phyloP scores from a whole-genome alignment of 2,113 vertebrate species.

The Lynx canadensis region DNA sequence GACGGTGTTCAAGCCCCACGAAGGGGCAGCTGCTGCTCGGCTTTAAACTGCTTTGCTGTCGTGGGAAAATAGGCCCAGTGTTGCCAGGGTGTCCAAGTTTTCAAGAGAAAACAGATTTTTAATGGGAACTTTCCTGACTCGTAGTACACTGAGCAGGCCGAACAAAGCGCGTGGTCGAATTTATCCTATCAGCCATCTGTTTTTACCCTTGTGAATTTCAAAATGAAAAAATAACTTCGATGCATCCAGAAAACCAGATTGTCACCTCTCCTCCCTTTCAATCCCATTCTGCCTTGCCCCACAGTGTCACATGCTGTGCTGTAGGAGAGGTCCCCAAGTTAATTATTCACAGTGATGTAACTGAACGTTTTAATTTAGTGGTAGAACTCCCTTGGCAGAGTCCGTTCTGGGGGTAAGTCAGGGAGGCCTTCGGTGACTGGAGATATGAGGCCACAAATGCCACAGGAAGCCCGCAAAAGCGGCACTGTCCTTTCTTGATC shows the following conservation, averaged over 20 bases:
- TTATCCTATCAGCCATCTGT: background rate
- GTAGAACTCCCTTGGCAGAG: background rate
- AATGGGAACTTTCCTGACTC: background rate
- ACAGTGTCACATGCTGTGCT: background rate
- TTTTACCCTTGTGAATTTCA: background rate
- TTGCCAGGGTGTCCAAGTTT: background rate
- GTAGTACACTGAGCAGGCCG: background rate
- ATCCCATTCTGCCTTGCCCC: background rate
- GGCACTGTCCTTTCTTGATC: background rate
- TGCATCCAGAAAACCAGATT: background rate
- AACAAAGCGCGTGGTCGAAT: background rate
- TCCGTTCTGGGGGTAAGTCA: background rate
- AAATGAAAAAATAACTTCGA: background rate
- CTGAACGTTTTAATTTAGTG: background rate
- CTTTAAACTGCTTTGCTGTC: background rate
- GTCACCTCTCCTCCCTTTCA: background rate
- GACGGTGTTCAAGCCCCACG: fast-evolving
- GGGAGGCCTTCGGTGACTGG: background rate
- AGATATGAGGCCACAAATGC: background rate
- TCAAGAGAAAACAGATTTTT: background rate
- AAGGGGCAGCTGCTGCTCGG: background rate
- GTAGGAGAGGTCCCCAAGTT: background rate
- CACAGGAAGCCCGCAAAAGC: background rate
- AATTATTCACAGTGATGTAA: background rate
- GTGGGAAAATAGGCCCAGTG: background rate